phyloP scores from a whole-genome alignment of 2,797 vertebrate species.

The Pteronotus mesoamericanus region DNA sequence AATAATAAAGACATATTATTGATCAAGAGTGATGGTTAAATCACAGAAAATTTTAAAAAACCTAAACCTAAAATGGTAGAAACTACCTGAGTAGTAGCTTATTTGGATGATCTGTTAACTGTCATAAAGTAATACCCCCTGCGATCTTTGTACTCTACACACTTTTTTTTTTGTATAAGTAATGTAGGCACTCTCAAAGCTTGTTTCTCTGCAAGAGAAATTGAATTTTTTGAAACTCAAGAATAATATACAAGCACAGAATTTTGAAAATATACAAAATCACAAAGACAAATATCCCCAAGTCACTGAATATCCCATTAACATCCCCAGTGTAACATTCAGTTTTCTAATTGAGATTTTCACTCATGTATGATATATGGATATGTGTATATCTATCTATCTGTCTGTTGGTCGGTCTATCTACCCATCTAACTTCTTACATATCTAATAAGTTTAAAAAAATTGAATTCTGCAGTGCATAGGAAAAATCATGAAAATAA shows the following conservation, averaged over 20 bases:
- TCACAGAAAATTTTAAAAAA: background rate
- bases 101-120: background rate
- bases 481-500: background rate
- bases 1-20: background rate
- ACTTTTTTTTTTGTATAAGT: background rate
- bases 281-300: background rate
- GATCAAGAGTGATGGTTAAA: background rate
- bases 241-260: background rate
- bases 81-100: background rate
- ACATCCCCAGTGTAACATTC: background rate
- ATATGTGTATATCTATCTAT: background rate
- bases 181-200: background rate
- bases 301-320: background rate
- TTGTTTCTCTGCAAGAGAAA: background rate
- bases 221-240: background rate
- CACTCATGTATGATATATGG: background rate
- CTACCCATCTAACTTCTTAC: background rate
- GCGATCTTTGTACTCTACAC: background rate
- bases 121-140: background rate
- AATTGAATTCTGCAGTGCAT: background rate
- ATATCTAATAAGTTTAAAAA: background rate
- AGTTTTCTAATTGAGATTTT: background rate
- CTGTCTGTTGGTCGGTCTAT: background rate
- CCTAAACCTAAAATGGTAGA: background rate
- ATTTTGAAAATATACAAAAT: background rate